Conservation (phyloP, 2,888 invertebrate species). For the Phortica okadai region DNA sequence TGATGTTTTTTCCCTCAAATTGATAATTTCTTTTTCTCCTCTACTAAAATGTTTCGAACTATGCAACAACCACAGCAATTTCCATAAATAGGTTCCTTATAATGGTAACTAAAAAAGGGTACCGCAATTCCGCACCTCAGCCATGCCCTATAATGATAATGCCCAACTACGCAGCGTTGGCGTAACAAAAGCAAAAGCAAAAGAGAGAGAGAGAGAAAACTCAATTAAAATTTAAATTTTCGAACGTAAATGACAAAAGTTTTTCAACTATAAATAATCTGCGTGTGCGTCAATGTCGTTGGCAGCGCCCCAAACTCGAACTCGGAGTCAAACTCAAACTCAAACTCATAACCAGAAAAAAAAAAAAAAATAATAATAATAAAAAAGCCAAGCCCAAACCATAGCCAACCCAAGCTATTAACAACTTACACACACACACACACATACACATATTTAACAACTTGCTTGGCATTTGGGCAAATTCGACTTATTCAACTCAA, state of each 20-base stretch:
- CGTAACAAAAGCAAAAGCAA: no score
- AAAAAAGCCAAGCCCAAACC: background rate
- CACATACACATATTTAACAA: background rate
- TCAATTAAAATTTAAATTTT: slow-evolving; percentile 71
- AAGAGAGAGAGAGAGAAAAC: slow-evolving; percentile 57
- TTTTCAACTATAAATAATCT: slow-evolving; percentile 71
- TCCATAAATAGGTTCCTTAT: background rate
- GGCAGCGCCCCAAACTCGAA: slow-evolving; percentile 60
- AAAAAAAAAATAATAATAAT: no score
- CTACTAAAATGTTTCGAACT: no score
- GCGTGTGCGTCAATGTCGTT: slow-evolving; percentile 54
- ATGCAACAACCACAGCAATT: background rate
- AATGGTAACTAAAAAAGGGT: background rate
- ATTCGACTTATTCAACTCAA: background rate
- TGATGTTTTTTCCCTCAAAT: no score
- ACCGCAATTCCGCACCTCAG: background rate
- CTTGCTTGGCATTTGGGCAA: background rate
- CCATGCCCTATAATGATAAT: background rate
- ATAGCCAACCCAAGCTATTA: background rate
- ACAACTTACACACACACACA: background rate
- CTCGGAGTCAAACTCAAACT: slow-evolving; percentile 33
- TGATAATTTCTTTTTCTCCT: no score
- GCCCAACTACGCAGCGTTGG: background rate
- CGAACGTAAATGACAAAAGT: slow-evolving; percentile 70
- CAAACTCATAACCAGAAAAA: background rate